phyloP scores from a whole-genome alignment of 2,113 vertebrate genomes.

The Megaceryle maxima region DNA sequence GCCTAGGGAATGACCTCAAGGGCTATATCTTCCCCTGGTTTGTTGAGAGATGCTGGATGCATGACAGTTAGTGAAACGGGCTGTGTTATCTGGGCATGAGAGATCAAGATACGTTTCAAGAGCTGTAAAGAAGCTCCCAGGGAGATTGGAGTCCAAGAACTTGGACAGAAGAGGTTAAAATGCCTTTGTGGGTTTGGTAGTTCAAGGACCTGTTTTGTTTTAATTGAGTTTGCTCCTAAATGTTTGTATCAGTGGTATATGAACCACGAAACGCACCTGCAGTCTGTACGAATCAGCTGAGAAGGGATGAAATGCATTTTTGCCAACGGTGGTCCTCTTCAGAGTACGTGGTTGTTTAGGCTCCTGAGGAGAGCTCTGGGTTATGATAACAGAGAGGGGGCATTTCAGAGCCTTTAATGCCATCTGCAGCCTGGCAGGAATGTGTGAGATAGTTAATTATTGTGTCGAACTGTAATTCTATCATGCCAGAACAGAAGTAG shows the following conservation, averaged over 20 bases:
- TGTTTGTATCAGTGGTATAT: neutral
- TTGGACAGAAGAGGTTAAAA: neutral
- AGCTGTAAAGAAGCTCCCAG: neutral
- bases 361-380: conserved; percentile 15
- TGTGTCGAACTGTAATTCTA: conserved; percentile 64
- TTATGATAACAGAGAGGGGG: conserved; percentile 49
- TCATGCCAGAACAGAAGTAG: conserved; percentile 12
- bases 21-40: neutral
- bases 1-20: neutral
- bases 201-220: neutral
- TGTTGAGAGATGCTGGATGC: rapidly evolving
- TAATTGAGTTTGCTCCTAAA: neutral
- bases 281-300: neutral
- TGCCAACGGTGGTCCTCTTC: neutral
- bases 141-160: neutral
- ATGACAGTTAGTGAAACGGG: neutral
- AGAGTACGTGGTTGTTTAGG: neutral
- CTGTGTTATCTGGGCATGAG: neutral
- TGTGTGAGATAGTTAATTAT: conserved; percentile 77
- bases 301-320: neutral
- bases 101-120: neutral
- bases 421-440: conserved; percentile 68
- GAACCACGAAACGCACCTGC: neutral
- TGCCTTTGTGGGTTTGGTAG: neutral
- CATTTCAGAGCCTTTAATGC: conserved; percentile 56